A percentile compares a stretch with the other conserved stretches of the same genome.
Evolutionary conservation across 1,140 invertebrate genomes (phyloP).

Genomic region (Meteorus sp.): DNA sequence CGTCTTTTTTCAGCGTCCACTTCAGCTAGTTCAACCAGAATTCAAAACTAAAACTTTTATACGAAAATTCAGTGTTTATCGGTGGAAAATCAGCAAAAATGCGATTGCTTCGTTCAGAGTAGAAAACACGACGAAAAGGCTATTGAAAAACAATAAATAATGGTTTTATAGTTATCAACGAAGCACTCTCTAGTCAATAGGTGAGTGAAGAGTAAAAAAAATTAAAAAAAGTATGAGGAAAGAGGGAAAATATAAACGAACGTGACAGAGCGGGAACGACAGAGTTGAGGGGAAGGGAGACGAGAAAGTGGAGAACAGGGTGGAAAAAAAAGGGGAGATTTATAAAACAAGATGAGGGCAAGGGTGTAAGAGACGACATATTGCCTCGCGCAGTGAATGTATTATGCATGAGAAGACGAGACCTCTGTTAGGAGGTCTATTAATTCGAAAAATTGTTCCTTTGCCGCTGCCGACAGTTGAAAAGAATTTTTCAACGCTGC

Average conservation of each 20-base stretch:
- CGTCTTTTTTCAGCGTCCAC: no score
- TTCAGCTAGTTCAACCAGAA: no score
- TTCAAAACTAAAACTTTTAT: no score
- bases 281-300: background rate
- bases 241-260: background rate
- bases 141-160: background rate
- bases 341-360: conserved; percentile 36
- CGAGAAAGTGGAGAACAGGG: conserved; percentile 2
- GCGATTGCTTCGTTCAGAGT: no score
- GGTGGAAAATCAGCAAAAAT: no score
- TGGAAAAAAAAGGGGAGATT: conserved; percentile 33
- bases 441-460: conserved; percentile 50
- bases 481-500: background rate
- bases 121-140: background rate
- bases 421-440: conserved; percentile 40
- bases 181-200: background rate
- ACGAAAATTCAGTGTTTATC: no score
- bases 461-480: conserved; percentile 2
- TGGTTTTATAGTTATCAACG: background rate
- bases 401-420: conserved; percentile 49
- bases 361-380: conserved; percentile 47
- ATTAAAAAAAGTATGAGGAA: conserved; percentile 24
- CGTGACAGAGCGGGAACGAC: background rate
- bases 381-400: conserved; percentile 48
- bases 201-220: conserved; percentile 22